Evolutionary conservation across 2,113 vertebrate species (phyloP).

Genomic region (Cinclus mexicanus): DNA sequence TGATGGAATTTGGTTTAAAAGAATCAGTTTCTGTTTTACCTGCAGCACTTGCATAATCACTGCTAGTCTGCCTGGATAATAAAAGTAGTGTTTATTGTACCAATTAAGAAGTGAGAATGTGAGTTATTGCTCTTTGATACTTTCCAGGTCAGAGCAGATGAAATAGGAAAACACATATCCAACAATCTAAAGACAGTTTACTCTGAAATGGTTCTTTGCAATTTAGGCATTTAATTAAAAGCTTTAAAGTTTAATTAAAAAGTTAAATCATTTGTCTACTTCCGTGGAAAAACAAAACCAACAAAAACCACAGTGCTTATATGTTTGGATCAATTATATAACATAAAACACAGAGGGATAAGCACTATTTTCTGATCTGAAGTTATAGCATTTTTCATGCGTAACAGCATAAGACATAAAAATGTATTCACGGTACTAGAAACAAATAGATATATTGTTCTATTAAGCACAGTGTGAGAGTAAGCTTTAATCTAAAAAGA

Average conservation of each 20-base stretch:
- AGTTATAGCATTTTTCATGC: slow-evolving; percentile 52
- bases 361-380: slow-evolving; percentile 54
- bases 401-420: slow-evolving; percentile 49
- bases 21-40: slow-evolving; percentile 36
- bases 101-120: slow-evolving; percentile 60
- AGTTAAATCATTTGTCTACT: slow-evolving; percentile 78
- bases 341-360: slow-evolving; percentile 63
- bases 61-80: slow-evolving; percentile 54
- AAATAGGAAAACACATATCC: slow-evolving; percentile 61
- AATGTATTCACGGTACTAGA: slow-evolving; percentile 42
- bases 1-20: not conserved
- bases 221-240: slow-evolving; percentile 79
- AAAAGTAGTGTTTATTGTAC: slow-evolving; percentile 66
- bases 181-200: slow-evolving; percentile 71
- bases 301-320: not conserved
- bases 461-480: slow-evolving; percentile 56
- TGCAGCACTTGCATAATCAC: slow-evolving; percentile 22
- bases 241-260: slow-evolving; percentile 81
- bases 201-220: slow-evolving; percentile 67
- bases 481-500: slow-evolving; percentile 46
- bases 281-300: not conserved
- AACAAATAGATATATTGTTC: slow-evolving; percentile 64
- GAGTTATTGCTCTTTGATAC: slow-evolving; percentile 59
- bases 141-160: slow-evolving; percentile 64
- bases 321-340: slow-evolving; percentile 62